Percentiles rank a stretch among this genome's conserved stretches.
Evolutionary conservation across 1,140 invertebrate species (phyloP).

Genomic region (Scaptomyza pallida): DNA sequence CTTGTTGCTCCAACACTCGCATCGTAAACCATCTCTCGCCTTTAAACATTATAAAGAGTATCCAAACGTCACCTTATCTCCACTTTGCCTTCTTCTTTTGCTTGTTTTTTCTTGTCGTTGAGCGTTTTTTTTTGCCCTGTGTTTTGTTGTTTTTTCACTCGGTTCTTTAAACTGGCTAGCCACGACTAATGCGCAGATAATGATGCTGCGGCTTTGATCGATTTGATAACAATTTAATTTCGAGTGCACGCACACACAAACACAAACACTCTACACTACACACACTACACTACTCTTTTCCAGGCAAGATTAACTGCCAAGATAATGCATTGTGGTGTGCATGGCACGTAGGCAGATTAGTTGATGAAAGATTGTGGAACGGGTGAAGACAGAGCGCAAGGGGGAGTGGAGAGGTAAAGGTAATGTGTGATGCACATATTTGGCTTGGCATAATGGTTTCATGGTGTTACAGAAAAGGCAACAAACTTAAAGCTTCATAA

Average conservation of each 20-base stretch:
- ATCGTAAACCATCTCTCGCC: too few species aligned
- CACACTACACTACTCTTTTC: neutral
- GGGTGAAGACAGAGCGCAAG: too few species aligned
- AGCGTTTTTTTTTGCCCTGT: neutral
- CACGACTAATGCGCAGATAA: conserved; percentile 78
- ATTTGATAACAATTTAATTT: conserved; percentile 83
- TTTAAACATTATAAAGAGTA: too few species aligned
- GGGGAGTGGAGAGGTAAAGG: neutral
- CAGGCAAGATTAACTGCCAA: conserved; percentile 26
- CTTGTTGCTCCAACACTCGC: too few species aligned
- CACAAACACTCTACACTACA: conserved; percentile 44
- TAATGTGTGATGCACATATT: conserved; percentile 36
- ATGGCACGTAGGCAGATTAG: conserved; percentile 71
- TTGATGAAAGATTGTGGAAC: conserved; percentile 15
- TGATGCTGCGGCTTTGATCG: conserved; percentile 80
- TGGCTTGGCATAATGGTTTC: conserved; percentile 46
- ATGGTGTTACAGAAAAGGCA: conserved; percentile 1
- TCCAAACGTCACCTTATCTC: too few species aligned
- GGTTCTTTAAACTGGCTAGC: conserved; percentile 29
- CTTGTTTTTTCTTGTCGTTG: conserved; percentile 9
- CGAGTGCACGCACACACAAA: conserved; percentile 71
- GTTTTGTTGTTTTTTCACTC: too few species aligned
- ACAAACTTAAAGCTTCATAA: neutral
- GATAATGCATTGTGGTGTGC: conserved; percentile 64
- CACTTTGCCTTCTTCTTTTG: too few species aligned